phyloP scores from a whole-genome alignment of 2,888 invertebrate species.

The Andrena minutula region DNA sequence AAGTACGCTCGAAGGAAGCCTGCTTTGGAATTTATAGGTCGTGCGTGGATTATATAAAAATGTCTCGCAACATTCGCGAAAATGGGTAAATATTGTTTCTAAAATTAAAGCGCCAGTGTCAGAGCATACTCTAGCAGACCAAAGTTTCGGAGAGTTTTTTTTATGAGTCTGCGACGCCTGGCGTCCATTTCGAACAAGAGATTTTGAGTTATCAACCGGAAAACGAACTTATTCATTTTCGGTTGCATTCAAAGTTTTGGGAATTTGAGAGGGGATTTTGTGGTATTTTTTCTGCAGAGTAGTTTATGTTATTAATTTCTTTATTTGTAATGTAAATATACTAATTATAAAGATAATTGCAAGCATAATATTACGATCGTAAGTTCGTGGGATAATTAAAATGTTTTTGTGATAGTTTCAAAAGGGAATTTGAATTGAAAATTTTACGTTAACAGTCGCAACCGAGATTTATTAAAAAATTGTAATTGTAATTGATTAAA shows the following conservation, averaged over 20 bases:
- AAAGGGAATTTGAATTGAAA: too few relatives aligned
- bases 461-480: too few relatives aligned
- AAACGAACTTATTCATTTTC: background rate
- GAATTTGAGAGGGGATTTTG: background rate
- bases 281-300: background rate
- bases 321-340: too few relatives aligned
- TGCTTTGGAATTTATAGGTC: background rate
- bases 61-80: background rate
- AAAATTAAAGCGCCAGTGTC: constrained; percentile 23
- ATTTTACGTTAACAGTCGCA: too few relatives aligned
- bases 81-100: constrained; percentile 4
- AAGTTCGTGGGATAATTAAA: too few relatives aligned
- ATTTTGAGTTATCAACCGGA: background rate
- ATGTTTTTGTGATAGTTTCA: too few relatives aligned
- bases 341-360: too few relatives aligned
- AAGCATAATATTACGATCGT: too few relatives aligned
- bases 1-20: background rate
- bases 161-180: constrained; percentile 30
- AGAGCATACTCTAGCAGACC: background rate
- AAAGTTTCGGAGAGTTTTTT: background rate
- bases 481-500: too few relatives aligned
- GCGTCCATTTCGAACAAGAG: background rate
- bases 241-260: background rate
- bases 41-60: background rate
- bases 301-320: too few relatives aligned